Evolutionary conservation across 2,113 vertebrate species (phyloP).

Genomic region (Pyrgilauda ruficollis): DNA sequence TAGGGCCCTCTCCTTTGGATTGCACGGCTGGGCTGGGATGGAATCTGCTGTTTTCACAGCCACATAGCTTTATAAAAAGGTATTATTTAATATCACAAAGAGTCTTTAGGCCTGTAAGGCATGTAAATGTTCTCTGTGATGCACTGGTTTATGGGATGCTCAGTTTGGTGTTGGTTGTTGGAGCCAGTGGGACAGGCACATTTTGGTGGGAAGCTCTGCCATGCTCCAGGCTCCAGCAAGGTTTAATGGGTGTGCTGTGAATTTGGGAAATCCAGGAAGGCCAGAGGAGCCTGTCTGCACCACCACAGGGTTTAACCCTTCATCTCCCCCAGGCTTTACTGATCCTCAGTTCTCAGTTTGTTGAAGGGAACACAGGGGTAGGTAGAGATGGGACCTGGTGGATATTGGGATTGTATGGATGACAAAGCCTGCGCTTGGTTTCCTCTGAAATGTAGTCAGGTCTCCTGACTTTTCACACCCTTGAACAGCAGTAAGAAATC

Average conservation of each 20-base stretch:
- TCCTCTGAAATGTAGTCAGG: background rate
- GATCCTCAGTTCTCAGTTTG: background rate
- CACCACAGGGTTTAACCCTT: background rate
- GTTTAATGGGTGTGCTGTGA: background rate
- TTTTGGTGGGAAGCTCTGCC: background rate
- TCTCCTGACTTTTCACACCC: background rate
- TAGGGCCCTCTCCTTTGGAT: background rate
- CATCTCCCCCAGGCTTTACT: background rate
- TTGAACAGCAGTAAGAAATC: background rate
- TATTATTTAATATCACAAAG: background rate
- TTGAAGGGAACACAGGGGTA: background rate
- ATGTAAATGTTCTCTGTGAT: fast-evolving
- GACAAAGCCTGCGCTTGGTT: fast-evolving
- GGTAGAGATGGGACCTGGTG: background rate
- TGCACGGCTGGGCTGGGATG: fast-evolving
- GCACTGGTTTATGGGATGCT: fast-evolving
- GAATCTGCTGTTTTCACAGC: background rate
- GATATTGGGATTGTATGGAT: fast-evolving
- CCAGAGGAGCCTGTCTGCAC: background rate
- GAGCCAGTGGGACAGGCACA: fast-evolving
- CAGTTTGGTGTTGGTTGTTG: background rate
- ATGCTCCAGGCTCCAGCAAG: background rate
- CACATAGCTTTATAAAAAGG: background rate
- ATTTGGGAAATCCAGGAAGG: background rate
- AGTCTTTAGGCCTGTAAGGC: no score